These are phyloP conservation scores for Corythaeola cristata DNA, from an alignment of 2,113 vertebrate genomes.

Conservation along the genomic window DNA sequence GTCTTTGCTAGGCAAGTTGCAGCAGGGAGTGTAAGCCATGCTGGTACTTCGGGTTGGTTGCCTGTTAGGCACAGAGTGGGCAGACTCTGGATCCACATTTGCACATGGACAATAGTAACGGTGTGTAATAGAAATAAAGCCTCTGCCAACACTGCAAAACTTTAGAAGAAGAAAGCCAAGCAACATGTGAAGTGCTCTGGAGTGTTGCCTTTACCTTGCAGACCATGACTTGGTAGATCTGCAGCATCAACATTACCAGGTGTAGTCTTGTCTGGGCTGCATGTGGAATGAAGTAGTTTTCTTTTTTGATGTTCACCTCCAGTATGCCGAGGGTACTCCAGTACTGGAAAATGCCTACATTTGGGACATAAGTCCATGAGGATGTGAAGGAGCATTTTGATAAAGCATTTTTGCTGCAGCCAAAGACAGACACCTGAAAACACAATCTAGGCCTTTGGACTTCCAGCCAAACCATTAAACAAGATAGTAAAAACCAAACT, in stretches of 20 bases:
- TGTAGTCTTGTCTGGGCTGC: not conserved
- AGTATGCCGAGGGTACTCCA: not conserved
- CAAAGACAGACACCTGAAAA: not conserved
- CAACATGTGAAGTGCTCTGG: not conserved
- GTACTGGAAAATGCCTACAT: not conserved
- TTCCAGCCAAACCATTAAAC: not conserved
- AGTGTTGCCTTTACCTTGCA: not conserved
- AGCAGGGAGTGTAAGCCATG: not conserved
- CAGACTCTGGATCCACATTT: not conserved
- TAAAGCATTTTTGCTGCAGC: not conserved
- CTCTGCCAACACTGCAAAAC: not conserved
- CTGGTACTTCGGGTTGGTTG: not conserved
- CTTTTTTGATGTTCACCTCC: not conserved
- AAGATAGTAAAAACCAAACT: not conserved
- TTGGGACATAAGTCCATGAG: not conserved
- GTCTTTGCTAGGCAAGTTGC: not conserved
- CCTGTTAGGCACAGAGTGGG: fast-evolving
- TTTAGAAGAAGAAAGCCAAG: not conserved
- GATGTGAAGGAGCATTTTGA: not conserved
- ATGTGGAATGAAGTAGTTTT: not conserved
- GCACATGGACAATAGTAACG: not conserved
- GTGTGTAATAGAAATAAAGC: not conserved
- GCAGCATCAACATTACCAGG: not conserved
- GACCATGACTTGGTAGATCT: not conserved
- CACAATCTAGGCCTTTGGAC: not conserved